Base-by-base conservation (phyloP, 2,113 vertebrate genomes). In the Grammomys dolichurus region DNA sequence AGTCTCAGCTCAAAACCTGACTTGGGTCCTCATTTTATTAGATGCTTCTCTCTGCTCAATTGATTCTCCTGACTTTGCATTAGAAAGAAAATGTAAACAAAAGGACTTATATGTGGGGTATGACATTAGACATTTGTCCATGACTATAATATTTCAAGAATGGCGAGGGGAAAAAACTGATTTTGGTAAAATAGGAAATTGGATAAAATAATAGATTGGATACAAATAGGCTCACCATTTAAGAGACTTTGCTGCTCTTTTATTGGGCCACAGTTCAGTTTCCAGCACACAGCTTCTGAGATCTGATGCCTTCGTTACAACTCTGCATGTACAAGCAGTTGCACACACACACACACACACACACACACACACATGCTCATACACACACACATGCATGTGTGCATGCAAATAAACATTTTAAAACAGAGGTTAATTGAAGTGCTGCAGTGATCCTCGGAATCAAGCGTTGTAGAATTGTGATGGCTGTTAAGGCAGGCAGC, bases 171-270 rank as follows among this genome's bases (percentile, higher is more conserved):
- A n/a, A 94, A 28, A 73, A 78, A 85, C 26, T 84, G 36, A 75
- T 77, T 92, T 36, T 75, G 33, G 65, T 90, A 75, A 91, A 85
- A 81, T 65, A 78, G 31, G 78, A 87, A 3, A 48, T 87, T 54
- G 5, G 33, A 16, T 92, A 63, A 84, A 73, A 73, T 22, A 73
- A 19, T 19, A 40, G n/a, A 33, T 69, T 69, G 67, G 67, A 33
- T 33, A 69, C 31, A 95, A 95, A 95, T 19, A 48, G 6, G 28
- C 2, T 48, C 28, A 69, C 9, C 2, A 33, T 40, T 65, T 86
- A 22, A 20, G 28, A 86, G 43, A 86, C 1, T 19, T 36, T 69
- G 10, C 8, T 69, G 10, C 43, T 86, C 84, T 69, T 67, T 65
- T 43, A 33, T 33, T 86, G 43, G 5, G 31, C 19, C 40, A 48